These are phyloP conservation scores for Brachylomia viminalis DNA, from an alignment of 2,888 invertebrate genomes.

Conservation along the genomic window DNA sequence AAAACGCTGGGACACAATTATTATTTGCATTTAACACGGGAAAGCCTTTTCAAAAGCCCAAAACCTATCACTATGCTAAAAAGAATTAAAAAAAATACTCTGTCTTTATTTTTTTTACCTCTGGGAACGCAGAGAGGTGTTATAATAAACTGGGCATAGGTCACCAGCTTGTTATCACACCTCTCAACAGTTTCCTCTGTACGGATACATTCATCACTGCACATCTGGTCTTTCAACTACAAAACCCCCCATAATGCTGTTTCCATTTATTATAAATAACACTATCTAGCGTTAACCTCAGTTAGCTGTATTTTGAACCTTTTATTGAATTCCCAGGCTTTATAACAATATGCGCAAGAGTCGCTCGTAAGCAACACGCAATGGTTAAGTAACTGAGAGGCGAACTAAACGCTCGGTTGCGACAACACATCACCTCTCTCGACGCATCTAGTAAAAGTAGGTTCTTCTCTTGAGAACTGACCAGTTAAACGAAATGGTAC, in stretches of 20 bases:
- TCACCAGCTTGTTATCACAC: too few species aligned
- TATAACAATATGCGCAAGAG: slow-evolving; percentile 49
- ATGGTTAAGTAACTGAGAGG: slow-evolving; percentile 54
- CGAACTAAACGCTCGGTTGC: slow-evolving; percentile 44
- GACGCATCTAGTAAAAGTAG: slow-evolving; percentile 44
- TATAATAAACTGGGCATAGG: too few species aligned
- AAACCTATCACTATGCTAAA: too few species aligned
- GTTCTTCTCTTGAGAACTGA: slow-evolving; percentile 11
- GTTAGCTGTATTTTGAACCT: slow-evolving; percentile 23
- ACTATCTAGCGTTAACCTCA: slow-evolving; percentile 33
- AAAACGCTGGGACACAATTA: too few species aligned
- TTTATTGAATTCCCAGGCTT: slow-evolving; percentile 55
- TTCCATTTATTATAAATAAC: slow-evolving; percentile 3
- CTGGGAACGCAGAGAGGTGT: too few species aligned
- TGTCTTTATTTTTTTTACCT: too few species aligned
- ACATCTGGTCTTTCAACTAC: not conserved
- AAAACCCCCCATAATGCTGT: not conserved
- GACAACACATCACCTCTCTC: slow-evolving; percentile 38
- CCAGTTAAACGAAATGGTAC: not conserved
- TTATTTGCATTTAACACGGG: too few species aligned
- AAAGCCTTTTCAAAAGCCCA: too few species aligned
- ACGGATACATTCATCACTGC: too few species aligned
- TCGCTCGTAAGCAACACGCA: slow-evolving; percentile 52
- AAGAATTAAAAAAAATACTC: too few species aligned
- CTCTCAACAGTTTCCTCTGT: too few species aligned